Conservation (phyloP, 1,140 invertebrate species). For the Tribolium castaneum region DNA sequence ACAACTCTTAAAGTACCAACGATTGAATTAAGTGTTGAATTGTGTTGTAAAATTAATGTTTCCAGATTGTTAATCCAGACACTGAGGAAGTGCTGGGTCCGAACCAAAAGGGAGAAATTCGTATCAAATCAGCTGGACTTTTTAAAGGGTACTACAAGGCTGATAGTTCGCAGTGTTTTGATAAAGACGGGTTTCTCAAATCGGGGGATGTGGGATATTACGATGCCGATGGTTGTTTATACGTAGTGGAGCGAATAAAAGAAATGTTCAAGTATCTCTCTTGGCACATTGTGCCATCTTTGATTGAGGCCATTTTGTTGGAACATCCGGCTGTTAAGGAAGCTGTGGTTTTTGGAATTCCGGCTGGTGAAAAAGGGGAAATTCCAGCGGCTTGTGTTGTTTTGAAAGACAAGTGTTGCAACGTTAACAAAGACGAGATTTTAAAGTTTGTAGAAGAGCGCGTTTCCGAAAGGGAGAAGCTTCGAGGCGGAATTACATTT, state of each 20-base stretch:
- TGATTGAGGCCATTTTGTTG: constrained; percentile 73
- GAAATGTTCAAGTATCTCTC: constrained; percentile 79
- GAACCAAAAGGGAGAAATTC: constrained; percentile 69
- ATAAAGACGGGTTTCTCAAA: constrained; percentile 71
- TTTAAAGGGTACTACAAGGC: constrained; percentile 69
- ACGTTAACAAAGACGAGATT: constrained; percentile 1
- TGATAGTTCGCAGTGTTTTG: constrained; percentile 73
- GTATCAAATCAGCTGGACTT: constrained; percentile 64
- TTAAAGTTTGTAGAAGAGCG: constrained; percentile 13
- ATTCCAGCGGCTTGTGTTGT: constrained; percentile 26
- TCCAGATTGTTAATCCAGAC: constrained; percentile 60
- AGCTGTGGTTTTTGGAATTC: constrained; percentile 10
- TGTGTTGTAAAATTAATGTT: not conserved
- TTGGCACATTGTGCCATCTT: constrained; percentile 65
- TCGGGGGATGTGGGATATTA: constrained; percentile 78
- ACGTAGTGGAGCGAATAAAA: constrained; percentile 75
- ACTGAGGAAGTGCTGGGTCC: constrained; percentile 64
- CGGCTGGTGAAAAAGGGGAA: constrained; percentile 1
- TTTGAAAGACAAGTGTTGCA: not conserved
- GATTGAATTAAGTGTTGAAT: not conserved
- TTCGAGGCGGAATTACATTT: constrained; percentile 28
- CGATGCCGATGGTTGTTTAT: constrained; percentile 73
- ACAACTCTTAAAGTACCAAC: not conserved
- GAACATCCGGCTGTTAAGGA: constrained; percentile 69
- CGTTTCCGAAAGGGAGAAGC: not conserved